These are phyloP conservation scores for Coendou prehensilis DNA, from an alignment of 2,797 vertebrate genomes.

Conservation along the genomic window DNA sequence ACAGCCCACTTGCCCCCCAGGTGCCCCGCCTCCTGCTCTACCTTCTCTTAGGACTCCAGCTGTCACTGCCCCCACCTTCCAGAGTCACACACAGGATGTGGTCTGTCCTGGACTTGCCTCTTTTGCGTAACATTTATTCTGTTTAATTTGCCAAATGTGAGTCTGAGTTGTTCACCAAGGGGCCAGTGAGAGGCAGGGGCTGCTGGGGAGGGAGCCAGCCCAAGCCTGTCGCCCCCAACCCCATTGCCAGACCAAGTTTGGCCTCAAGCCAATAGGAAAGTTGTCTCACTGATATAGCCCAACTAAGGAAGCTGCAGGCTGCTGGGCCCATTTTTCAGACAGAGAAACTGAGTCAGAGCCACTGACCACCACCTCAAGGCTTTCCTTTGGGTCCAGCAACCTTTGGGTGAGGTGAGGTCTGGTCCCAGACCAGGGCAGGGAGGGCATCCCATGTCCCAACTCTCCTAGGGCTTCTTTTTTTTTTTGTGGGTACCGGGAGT, in stretches of 20 bases:
- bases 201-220: not conserved
- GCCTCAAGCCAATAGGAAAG: not conserved
- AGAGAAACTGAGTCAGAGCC: not conserved
- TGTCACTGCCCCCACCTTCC: not conserved
- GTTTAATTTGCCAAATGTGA: constrained; percentile 71
- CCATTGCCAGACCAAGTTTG: not conserved
- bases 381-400: not conserved
- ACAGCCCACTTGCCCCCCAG: not conserved
- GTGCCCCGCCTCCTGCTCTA: not conserved
- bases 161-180: constrained; percentile 33
- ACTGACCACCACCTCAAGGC: not conserved
- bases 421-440: not conserved
- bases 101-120: constrained; percentile 78
- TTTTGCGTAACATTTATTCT: constrained; percentile 80
- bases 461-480: not conserved
- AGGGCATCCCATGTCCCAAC: not conserved
- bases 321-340: not conserved
- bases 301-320: not conserved
- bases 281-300: not conserved
- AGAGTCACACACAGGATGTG: constrained; percentile 82
- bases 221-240: too few relatives aligned
- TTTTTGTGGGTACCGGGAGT: too few relatives aligned
- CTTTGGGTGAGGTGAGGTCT: not conserved
- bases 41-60: constrained; percentile 55
- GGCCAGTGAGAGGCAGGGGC: not conserved